Evolutionary conservation across 2,797 vertebrate species (phyloP).

Genomic region (Sebastiscus albofasciatus): DNA sequence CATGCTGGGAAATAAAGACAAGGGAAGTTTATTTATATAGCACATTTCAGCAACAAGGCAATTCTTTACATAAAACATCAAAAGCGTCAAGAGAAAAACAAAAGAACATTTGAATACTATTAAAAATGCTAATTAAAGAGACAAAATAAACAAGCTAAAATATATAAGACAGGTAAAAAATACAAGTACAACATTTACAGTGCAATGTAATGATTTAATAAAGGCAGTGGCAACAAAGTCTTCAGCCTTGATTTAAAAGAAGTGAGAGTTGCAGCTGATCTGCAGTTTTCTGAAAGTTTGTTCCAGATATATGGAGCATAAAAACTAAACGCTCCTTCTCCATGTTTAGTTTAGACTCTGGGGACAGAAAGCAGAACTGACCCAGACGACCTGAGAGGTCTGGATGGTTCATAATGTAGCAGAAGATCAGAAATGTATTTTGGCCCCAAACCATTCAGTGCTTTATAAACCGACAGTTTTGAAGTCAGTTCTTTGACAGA

Average conservation of each 20-base stretch:
- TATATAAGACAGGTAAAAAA: background rate
- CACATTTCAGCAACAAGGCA: background rate
- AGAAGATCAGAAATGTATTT: no score
- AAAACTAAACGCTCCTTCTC: background rate
- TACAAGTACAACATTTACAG: background rate
- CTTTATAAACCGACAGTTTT: background rate
- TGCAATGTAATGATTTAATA: background rate
- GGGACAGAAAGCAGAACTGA: background rate
- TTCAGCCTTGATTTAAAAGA: background rate
- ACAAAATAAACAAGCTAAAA: background rate
- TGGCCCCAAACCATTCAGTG: background rate
- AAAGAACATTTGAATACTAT: background rate
- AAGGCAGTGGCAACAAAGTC: background rate
- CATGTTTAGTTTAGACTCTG: background rate
- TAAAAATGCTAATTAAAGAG: background rate
- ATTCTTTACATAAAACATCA: background rate
- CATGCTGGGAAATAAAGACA: slow-evolving; percentile 21
- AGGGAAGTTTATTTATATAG: background rate
- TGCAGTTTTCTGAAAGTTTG: no score
- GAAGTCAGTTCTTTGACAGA: no score
- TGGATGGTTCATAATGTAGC: background rate
- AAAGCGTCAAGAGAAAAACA: background rate
- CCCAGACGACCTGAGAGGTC: background rate
- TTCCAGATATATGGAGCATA: background rate
- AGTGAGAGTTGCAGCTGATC: background rate